These are phyloP conservation scores for Microcebus jonahi DNA, from an alignment of 2,113 vertebrate species.

Conservation along the genomic window DNA sequence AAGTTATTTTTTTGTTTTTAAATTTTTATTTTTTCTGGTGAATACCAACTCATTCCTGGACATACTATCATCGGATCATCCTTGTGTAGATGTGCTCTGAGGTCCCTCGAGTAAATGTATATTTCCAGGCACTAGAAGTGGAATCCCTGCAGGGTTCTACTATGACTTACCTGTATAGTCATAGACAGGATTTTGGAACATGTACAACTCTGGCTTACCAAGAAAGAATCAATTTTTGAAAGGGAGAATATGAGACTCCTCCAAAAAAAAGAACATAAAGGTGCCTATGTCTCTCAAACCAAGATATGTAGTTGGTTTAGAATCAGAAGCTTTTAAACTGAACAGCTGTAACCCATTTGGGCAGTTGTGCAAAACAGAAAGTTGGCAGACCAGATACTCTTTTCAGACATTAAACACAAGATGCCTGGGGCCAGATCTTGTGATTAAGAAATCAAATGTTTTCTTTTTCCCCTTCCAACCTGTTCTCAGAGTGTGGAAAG, in stretches of 20 bases:
- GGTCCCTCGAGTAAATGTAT: background rate
- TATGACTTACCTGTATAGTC: background rate
- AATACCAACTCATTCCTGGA: background rate
- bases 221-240: background rate
- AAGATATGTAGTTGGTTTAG: constrained; percentile 65
- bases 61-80: background rate
- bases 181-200: background rate
- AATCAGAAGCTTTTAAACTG: constrained; percentile 54
- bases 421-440: constrained; percentile 63
- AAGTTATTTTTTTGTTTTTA: background rate
- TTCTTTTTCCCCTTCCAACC: constrained; percentile 72
- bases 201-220: background rate
- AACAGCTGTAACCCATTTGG: constrained; percentile 78
- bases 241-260: background rate
- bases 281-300: background rate
- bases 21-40: background rate
- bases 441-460: constrained; percentile 81
- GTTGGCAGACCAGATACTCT: constrained; percentile 68
- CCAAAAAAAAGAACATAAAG: background rate
- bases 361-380: constrained; percentile 75
- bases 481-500: constrained; percentile 72
- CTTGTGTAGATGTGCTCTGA: background rate
- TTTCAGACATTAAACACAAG: constrained; percentile 74
- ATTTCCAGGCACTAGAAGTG: background rate
- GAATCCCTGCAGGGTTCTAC: background rate